Evolutionary conservation across 2,797 vertebrate species (phyloP).

Genomic region (Botia almorhae): DNA sequence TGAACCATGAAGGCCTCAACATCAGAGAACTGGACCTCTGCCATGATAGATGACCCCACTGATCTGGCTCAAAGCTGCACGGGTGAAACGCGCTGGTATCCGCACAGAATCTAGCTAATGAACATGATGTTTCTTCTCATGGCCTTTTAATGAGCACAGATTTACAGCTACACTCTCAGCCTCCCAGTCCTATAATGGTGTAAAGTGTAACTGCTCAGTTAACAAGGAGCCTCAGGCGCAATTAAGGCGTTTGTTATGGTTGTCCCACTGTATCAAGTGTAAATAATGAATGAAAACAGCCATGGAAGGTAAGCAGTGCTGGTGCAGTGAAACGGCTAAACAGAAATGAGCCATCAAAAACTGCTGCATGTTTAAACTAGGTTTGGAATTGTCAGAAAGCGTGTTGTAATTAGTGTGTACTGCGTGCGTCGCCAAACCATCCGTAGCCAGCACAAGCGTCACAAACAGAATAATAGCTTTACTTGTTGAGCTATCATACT

Average conservation of each 20-base stretch:
- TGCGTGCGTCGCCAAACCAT: slow-evolving; percentile 12
- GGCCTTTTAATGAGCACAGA: slow-evolving; percentile 30
- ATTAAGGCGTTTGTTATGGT: slow-evolving; percentile 12
- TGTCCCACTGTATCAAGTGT: slow-evolving; percentile 33
- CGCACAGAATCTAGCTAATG: slow-evolving; percentile 12
- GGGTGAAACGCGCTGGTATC: slow-evolving; percentile 11
- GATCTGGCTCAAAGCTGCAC: slow-evolving; percentile 29
- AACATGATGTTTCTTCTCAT: slow-evolving; percentile 24
- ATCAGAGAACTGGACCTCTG: slow-evolving; percentile 27
- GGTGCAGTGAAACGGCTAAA: neutral
- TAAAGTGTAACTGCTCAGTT: slow-evolving; percentile 9
- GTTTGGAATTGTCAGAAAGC: slow-evolving; percentile 21
- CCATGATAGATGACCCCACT: slow-evolving; percentile 44
- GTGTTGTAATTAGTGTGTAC: slow-evolving; percentile 32
- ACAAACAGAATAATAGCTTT: slow-evolving; percentile 6
- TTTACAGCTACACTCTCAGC: slow-evolving; percentile 10
- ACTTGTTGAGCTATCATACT: neutral
- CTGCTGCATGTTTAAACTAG: slow-evolving; percentile 1
- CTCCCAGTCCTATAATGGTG: slow-evolving; percentile 13
- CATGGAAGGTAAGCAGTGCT: slow-evolving; percentile 12
- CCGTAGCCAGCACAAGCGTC: neutral
- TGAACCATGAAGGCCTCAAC: slow-evolving; percentile 64
- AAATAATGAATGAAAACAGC: slow-evolving; percentile 41
- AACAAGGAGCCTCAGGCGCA: neutral
- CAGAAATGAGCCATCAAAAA: slow-evolving; percentile 8